These are phyloP conservation scores for Andrena dorsata DNA, from an alignment of 2,888 invertebrate species.

Conservation along the genomic window DNA sequence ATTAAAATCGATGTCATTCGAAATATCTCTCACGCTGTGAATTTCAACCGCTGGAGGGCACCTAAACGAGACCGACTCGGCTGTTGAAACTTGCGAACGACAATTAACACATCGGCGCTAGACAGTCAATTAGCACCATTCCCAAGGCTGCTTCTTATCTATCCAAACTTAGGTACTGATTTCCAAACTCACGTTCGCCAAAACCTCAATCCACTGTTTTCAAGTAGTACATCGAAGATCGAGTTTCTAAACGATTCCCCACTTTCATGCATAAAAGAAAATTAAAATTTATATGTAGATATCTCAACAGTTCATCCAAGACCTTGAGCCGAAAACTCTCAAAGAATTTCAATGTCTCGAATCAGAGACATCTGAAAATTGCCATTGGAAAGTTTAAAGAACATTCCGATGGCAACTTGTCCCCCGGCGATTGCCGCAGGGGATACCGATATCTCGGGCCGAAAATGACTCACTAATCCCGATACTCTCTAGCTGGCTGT, in stretches of 20 bases:
- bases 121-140: slow-evolving; percentile 68
- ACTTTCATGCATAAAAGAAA: no score
- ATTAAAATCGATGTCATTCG: slow-evolving; percentile 41
- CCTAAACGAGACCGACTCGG: slow-evolving; percentile 49
- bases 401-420: no score
- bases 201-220: not conserved
- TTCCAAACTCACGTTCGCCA: slow-evolving; percentile 8
- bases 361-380: no score
- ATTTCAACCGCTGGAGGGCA: slow-evolving; percentile 35
- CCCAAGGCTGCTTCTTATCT: slow-evolving; percentile 60
- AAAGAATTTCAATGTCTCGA: no score
- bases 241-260: no score
- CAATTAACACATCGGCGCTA: slow-evolving; percentile 72
- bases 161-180: not conserved
- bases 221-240: not conserved
- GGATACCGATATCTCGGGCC: not conserved
- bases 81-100: slow-evolving; percentile 48
- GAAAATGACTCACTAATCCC: slow-evolving; percentile 27
- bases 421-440: not conserved
- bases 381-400: no score
- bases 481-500: not conserved
- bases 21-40: slow-evolving; percentile 22
- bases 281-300: no score
- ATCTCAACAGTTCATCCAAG: no score
- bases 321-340: no score